These are phyloP conservation scores for Dicycla oo DNA, from an alignment of 2,888 invertebrate species.

Conservation along the genomic window DNA sequence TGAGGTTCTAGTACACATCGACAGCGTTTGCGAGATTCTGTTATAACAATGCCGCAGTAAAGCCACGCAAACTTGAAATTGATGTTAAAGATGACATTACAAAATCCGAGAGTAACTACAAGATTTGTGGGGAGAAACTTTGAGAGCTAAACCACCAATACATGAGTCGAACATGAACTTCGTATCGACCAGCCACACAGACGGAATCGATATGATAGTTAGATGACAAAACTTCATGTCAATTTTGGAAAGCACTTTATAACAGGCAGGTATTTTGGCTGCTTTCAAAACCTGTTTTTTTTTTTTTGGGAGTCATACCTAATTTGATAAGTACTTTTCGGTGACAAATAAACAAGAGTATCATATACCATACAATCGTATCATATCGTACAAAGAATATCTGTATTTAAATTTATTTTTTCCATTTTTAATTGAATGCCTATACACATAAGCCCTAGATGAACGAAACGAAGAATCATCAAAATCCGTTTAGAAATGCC, in stretches of 20 bases:
- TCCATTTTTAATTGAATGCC: too few species aligned
- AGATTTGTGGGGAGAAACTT: conserved; percentile 33
- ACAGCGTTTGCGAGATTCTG: background rate
- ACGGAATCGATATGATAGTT: background rate
- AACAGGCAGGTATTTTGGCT: background rate
- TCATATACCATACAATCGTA: too few species aligned
- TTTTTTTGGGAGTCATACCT: background rate
- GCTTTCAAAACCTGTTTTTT: background rate
- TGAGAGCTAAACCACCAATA: conserved; percentile 17
- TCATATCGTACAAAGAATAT: too few species aligned
- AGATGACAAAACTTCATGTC: background rate
- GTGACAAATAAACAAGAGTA: conserved; percentile 25
- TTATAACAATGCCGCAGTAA: conserved; percentile 25
- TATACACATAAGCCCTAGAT: too few species aligned
- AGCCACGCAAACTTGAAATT: conserved; percentile 20
- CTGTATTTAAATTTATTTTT: too few species aligned
- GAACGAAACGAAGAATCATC: too few species aligned
- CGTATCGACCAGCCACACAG: background rate
- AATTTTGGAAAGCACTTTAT: background rate
- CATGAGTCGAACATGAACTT: conserved; percentile 22
- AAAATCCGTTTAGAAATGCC: too few species aligned
- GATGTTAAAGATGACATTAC: conserved; percentile 34
- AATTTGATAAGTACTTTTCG: conserved; percentile 17
- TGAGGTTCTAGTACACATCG: background rate
- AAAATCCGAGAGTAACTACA: conserved; percentile 20